Base-by-base conservation (phyloP, 2,113 vertebrate genomes). In the Chrysochloris asiatica region DNA sequence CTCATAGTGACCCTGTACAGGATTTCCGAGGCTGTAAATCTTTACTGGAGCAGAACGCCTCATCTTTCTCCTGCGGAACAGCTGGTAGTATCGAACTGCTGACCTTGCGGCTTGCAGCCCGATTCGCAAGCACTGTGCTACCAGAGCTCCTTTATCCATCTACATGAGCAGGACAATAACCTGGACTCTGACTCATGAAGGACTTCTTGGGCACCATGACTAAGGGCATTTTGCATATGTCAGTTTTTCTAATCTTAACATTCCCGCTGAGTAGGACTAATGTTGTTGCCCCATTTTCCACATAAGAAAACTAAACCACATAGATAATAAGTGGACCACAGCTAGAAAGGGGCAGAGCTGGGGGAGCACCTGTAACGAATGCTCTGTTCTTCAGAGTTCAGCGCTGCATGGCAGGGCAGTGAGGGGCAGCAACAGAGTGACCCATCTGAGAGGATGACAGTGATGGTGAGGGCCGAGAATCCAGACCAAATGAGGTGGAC, bases 151-250 rank as follows among this genome's bases (percentile, higher is more conserved):
- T 28, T 61, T 26, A 10, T 61, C 59, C 8, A 0, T 48, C 41
- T 19, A 3, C 47, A 12, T 3, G 9, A 22, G 10, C 10, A 0
- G 1, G 7, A 14, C 3, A 8, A 6, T 22, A 7, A 26, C 36
- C 83, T 28, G 24, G 69, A 28, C 45, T 28, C 30, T 33, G 6
- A 0, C 22, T 10, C 2, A 1, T 48, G 54, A 8, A 19, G 2
- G 28, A 59, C 69, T 48, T 41, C 2, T 6, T 22, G 8, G 1
- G 10, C 2, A 14, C 33, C 56, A 3, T 56, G n/a, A 14, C 0
- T 2, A n/a, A n/a, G 21, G 43, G 10, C 6, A 13, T 72, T 59
- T 75, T 17, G 65, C 5, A 3, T 9, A 0, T 13, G 41, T 9
- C 17, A 38, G 10, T 63, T 21, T 65, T 6, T 26, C 48, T n/a